A percentile compares a stretch with the other conserved stretches of the same genome.
Conservation (phyloP, 2,113 vertebrate genomes). For the Calyptomena viridis region DNA sequence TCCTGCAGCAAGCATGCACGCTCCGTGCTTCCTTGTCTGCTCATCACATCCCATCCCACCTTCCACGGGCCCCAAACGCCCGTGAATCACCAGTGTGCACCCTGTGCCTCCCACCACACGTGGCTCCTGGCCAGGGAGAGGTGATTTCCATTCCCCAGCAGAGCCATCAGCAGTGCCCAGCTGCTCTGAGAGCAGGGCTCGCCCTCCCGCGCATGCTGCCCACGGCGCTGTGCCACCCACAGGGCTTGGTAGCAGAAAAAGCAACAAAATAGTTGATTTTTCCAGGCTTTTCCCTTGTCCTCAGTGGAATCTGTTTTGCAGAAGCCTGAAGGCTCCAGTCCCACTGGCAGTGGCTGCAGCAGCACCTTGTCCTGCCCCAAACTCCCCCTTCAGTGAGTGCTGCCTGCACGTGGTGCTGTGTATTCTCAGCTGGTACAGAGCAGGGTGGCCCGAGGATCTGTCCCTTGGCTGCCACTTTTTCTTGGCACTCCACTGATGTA, state of each 20-base stretch:
- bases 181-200: neutral
- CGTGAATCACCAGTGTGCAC: neutral
- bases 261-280: neutral
- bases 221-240: neutral
- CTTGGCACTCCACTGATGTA: neutral
- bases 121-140: neutral
- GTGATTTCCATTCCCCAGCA: neutral
- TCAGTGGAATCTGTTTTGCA: too few relatives aligned
- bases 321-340: neutral
- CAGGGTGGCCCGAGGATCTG: neutral
- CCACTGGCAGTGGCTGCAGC: fast-evolving
- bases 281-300: too few relatives aligned
- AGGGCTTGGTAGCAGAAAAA: neutral
- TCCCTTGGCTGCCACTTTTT: neutral
- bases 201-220: neutral
- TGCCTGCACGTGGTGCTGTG: neutral
- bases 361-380: neutral
- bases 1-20: neutral
- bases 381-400: neutral
- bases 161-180: neutral
- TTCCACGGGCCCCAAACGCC: neutral
- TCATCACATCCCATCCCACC: neutral
- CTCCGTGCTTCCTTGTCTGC: neutral
- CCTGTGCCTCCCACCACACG: fast-evolving
- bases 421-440: neutral